Conservation (phyloP, 2,888 invertebrate species). For the Lepidocyrtoides sp. region DNA sequence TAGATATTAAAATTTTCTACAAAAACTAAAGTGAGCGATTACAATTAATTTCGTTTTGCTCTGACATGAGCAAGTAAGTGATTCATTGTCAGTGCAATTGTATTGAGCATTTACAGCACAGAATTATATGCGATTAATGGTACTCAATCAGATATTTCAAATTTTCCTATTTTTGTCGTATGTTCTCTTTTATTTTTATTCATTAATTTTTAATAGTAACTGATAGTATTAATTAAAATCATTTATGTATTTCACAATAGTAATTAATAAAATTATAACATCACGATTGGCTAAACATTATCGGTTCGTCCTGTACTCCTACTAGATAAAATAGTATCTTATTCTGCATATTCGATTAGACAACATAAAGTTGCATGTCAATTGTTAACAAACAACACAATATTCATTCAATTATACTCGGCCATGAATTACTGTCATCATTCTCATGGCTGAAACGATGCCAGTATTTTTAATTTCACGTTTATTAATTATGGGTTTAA, state of each 20-base stretch:
- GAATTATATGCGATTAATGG: neutral
- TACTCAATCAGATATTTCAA: no score
- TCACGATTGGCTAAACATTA: slow-evolving; percentile 41
- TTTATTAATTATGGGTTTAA: neutral
- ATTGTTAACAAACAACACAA: slow-evolving; percentile 17
- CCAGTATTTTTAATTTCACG: neutral
- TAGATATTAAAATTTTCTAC: no score
- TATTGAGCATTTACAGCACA: no score
- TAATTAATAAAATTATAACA: slow-evolving; percentile 36
- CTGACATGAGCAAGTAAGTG: neutral
- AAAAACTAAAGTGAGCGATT: no score
- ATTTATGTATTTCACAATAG: neutral
- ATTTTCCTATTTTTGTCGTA: no score
- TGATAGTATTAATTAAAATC: slow-evolving; percentile 21
- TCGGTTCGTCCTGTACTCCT: slow-evolving; percentile 47
- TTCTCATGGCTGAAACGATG: no score
- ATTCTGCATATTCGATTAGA: neutral
- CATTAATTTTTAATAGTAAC: neutral
- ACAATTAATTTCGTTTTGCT: no score
- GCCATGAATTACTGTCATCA: no score
- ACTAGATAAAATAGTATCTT: slow-evolving; percentile 46
- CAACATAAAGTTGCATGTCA: neutral
- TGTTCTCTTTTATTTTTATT: slow-evolving; percentile 9
- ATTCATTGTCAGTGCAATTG: no score
- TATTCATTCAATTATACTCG: neutral